A percentile compares a stretch with the other conserved stretches of the same genome.
phyloP scores from a whole-genome alignment of 2,888 invertebrate species.

The Ophion slaviceki region DNA sequence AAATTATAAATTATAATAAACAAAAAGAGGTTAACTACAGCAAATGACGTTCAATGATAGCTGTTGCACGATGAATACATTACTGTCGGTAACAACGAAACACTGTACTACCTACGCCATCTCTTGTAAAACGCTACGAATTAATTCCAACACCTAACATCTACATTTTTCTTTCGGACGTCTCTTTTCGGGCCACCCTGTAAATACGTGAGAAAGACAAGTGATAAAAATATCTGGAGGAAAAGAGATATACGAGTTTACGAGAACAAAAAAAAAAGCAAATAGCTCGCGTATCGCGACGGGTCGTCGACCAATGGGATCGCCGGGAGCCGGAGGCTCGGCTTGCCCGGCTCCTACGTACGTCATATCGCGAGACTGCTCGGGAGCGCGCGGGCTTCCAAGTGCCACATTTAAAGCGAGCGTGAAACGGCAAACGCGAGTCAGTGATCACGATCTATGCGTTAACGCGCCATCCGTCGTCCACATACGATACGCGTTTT shows the following conservation, averaged over 20 bases:
- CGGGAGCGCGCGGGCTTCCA: background rate
- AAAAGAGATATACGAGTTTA: slow-evolving; percentile 29
- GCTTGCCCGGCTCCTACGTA: slow-evolving; percentile 38
- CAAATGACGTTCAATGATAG: too few species aligned
- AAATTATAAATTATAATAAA: too few species aligned
- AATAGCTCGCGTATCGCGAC: slow-evolving; percentile 21
- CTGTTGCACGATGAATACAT: too few species aligned
- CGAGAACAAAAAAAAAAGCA: slow-evolving; percentile 30
- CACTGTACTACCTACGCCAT: too few species aligned
- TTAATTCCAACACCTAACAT: too few species aligned
- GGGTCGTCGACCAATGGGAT: slow-evolving; percentile 50
- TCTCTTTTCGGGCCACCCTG: too few species aligned
- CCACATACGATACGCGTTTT: background rate
- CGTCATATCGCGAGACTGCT: slow-evolving; percentile 46
- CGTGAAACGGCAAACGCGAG: slow-evolving; percentile 41
- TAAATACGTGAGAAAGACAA: background rate
- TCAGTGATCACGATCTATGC: slow-evolving; percentile 43
- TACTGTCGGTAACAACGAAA: too few species aligned
- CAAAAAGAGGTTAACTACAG: too few species aligned
- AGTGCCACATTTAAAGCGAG: slow-evolving; percentile 53
- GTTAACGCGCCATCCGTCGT: background rate
- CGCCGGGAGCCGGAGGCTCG: slow-evolving; percentile 55
- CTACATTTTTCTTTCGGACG: too few species aligned
- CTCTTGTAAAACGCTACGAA: too few species aligned
- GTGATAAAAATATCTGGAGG: background rate